Evolutionary conservation across 2,888 invertebrate species (phyloP).

Genomic region (Troides helena): DNA sequence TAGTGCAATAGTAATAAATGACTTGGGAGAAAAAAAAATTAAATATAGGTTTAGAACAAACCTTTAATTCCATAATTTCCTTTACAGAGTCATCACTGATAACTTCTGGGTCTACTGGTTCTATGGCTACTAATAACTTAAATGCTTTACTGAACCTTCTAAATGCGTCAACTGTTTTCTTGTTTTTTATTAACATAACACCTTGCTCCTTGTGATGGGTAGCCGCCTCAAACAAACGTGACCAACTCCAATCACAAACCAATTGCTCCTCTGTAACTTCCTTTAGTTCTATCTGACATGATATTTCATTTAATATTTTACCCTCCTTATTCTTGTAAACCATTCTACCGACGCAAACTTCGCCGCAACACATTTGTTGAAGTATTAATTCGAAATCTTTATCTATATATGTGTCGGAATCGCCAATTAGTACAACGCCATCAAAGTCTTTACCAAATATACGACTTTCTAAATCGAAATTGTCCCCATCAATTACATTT

Average conservation of each 20-base stretch:
- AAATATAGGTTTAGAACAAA: conserved; percentile 32
- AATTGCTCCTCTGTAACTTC: conserved; percentile 70
- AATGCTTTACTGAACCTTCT: conserved; percentile 85
- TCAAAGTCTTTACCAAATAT: conserved; percentile 61
- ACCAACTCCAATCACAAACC: conserved; percentile 80
- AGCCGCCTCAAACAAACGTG: conserved; percentile 73
- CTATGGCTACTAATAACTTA: conserved; percentile 83
- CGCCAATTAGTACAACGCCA: conserved; percentile 74
- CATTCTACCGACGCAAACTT: conserved; percentile 63
- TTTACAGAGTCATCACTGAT: conserved; percentile 71
- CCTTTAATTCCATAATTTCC: conserved; percentile 79
- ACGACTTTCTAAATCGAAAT: conserved; percentile 57
- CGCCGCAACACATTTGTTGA: conserved; percentile 75
- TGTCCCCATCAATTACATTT: conserved; percentile 48
- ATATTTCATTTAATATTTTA: conserved; percentile 54
- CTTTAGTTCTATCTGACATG: conserved; percentile 63
- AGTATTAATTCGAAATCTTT: conserved; percentile 76
- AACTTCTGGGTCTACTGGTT: conserved; percentile 80
- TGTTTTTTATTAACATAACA: conserved; percentile 82
- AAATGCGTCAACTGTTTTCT: conserved; percentile 84
- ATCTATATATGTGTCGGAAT: conserved; percentile 71
- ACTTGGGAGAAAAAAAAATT: too few relatives aligned
- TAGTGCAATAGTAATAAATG: too few relatives aligned
- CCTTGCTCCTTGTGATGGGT: conserved; percentile 79
- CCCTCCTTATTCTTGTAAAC: conserved; percentile 54